Percentiles rank a stretch among this genome's conserved stretches.
These are phyloP conservation scores for Brachypterus glaber DNA, from an alignment of 2,888 invertebrate genomes.

Conservation along the genomic window DNA sequence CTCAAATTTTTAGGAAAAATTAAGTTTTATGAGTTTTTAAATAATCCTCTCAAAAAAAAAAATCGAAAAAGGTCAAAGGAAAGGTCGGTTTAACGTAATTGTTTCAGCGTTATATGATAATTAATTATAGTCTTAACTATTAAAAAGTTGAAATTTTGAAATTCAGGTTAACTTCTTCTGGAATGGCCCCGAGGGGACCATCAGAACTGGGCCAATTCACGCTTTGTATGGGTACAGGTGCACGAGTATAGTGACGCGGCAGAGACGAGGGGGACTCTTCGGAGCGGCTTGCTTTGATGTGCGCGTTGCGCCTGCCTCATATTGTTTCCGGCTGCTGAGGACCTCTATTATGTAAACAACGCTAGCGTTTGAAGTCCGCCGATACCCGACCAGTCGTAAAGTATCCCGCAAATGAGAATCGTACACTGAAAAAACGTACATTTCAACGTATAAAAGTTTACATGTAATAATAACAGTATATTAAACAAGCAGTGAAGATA, in stretches of 20 bases:
- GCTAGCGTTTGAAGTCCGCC: conserved; percentile 54
- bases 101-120: too few relatives aligned
- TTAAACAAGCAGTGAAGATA: too few relatives aligned
- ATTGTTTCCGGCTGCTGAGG: conserved; percentile 50
- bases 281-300: conserved; percentile 39
- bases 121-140: too few relatives aligned
- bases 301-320: conserved; percentile 39
- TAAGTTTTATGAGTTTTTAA: too few relatives aligned
- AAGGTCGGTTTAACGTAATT: too few relatives aligned
- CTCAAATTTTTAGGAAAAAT: too few relatives aligned
- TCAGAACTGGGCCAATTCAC: conserved; percentile 33
- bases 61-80: too few relatives aligned
- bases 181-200: conserved; percentile 21
- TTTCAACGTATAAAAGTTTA: too few relatives aligned
- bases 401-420: conserved; percentile 35
- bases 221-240: conserved; percentile 26
- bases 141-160: too few relatives aligned
- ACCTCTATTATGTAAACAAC: conserved; percentile 63
- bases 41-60: too few relatives aligned
- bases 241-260: conserved; percentile 13
- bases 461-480: too few relatives aligned
- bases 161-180: too few relatives aligned
- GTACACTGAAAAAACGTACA: conserved; percentile 16
- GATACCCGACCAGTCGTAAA: conserved; percentile 39
- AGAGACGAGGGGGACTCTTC: conserved; percentile 7